Evolutionary conservation across 2,113 vertebrate genomes (phyloP).

Genomic region (Vidua chalybeata): DNA sequence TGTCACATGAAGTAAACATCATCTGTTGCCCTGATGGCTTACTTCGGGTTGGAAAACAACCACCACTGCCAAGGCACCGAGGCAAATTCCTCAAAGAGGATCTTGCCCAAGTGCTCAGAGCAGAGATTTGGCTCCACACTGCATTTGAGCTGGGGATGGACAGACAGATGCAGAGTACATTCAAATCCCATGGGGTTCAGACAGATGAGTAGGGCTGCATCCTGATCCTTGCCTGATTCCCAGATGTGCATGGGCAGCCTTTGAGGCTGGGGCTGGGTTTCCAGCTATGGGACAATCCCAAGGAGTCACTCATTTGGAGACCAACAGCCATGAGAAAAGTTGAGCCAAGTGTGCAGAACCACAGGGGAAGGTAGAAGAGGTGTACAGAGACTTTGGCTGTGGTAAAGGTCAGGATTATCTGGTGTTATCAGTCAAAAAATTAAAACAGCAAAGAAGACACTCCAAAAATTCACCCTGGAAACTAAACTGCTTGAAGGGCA

Average conservation of each 20-base stretch:
- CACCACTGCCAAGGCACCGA: slow-evolving; percentile 49
- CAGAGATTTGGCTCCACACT: neutral
- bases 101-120: slow-evolving; percentile 53
- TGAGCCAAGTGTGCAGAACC: neutral
- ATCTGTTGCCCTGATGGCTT: slow-evolving; percentile 76
- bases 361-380: neutral
- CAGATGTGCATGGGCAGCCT: neutral
- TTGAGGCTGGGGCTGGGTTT: neutral
- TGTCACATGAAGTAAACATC: slow-evolving; percentile 77
- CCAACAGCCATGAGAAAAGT: neutral
- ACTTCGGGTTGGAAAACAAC: slow-evolving; percentile 42
- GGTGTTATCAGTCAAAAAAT: neutral
- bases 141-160: neutral
- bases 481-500: neutral
- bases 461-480: neutral
- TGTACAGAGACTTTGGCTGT: neutral
- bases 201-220: neutral
- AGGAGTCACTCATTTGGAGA: neutral
- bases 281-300: neutral
- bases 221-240: neutral
- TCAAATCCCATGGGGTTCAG: neutral
- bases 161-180: neutral
- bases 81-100: slow-evolving; percentile 33
- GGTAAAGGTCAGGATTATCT: neutral
- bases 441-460: neutral